These are phyloP conservation scores for Drosophila stalkeri DNA, from an alignment of 2,888 invertebrate genomes.

Conservation along the genomic window DNA sequence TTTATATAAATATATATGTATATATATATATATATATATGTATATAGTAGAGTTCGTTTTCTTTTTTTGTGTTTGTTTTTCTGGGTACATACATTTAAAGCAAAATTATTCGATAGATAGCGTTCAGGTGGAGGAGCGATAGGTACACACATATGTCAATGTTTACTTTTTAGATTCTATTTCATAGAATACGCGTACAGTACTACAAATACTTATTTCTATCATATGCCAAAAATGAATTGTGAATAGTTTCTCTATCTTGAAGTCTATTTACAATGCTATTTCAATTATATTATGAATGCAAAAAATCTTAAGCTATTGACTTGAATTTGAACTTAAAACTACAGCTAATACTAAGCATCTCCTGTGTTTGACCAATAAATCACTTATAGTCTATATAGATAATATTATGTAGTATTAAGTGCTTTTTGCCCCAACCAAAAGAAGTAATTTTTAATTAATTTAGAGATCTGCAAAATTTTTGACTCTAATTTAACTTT, in stretches of 20 bases:
- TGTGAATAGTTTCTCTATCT: constrained; percentile 26
- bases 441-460: background rate
- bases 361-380: constrained; percentile 62
- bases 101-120: constrained; percentile 68
- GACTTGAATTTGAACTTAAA: constrained; percentile 53
- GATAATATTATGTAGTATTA: constrained; percentile 22
- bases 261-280: constrained; percentile 41
- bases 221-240: constrained; percentile 43
- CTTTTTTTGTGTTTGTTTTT: too few relatives aligned
- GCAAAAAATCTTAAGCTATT: constrained; percentile 54
- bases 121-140: constrained; percentile 77
- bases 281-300: constrained; percentile 23
- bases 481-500: background rate
- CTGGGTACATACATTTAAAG: constrained; percentile 58
- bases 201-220: constrained; percentile 49
- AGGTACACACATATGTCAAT: constrained; percentile 76
- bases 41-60: constrained; percentile 18
- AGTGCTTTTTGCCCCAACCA: constrained; percentile 35
- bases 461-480: background rate
- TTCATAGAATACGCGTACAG: constrained; percentile 61
- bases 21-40: constrained; percentile 32
- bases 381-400: constrained; percentile 18
- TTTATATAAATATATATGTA: constrained; percentile 33
- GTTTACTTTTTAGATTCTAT: constrained; percentile 64
- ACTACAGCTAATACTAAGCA: constrained; percentile 51